Evolutionary conservation across 2,888 invertebrate species (phyloP).

Genomic region (Zhuqinia jingwanae): DNA sequence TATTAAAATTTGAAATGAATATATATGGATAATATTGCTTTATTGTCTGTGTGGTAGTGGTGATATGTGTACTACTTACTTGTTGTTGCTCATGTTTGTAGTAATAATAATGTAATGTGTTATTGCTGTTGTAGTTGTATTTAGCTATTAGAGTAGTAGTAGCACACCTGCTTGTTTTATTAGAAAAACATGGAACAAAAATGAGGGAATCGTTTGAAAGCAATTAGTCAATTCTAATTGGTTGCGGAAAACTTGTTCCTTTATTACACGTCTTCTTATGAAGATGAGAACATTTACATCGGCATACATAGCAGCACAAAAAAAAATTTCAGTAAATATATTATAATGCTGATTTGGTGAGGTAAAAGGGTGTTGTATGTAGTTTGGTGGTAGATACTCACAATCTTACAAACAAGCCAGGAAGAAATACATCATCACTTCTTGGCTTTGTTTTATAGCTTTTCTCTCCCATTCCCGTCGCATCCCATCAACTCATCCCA

Average conservation of each 20-base stretch:
- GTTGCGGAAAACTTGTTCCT: slow-evolving; percentile 74
- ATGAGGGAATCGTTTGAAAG: slow-evolving; percentile 73
- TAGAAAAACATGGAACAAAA: slow-evolving; percentile 7
- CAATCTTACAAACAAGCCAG: slow-evolving; percentile 36
- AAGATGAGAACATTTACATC: slow-evolving; percentile 42
- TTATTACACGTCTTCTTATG: slow-evolving; percentile 55
- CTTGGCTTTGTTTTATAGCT: slow-evolving; percentile 5
- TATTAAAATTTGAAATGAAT: slow-evolving; percentile 58
- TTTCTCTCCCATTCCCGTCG: background rate
- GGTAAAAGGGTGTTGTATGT: too few relatives aligned
- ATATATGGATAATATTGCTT: slow-evolving; percentile 60
- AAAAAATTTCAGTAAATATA: background rate
- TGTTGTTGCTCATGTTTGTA: too few relatives aligned
- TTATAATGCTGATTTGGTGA: background rate
- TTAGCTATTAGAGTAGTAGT: background rate
- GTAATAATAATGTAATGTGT: slow-evolving; percentile 18
- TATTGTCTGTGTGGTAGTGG: slow-evolving; percentile 17
- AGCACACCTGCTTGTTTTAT: background rate
- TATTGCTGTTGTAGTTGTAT: slow-evolving; percentile 13
- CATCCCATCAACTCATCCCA: background rate
- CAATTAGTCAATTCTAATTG: slow-evolving; percentile 78
- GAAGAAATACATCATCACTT: slow-evolving; percentile 48
- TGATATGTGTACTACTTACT: background rate
- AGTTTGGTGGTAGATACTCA: too few relatives aligned
- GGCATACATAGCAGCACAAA: background rate